phyloP scores from a whole-genome alignment of 2,797 vertebrate species.

The Spondyliosoma cantharus region DNA sequence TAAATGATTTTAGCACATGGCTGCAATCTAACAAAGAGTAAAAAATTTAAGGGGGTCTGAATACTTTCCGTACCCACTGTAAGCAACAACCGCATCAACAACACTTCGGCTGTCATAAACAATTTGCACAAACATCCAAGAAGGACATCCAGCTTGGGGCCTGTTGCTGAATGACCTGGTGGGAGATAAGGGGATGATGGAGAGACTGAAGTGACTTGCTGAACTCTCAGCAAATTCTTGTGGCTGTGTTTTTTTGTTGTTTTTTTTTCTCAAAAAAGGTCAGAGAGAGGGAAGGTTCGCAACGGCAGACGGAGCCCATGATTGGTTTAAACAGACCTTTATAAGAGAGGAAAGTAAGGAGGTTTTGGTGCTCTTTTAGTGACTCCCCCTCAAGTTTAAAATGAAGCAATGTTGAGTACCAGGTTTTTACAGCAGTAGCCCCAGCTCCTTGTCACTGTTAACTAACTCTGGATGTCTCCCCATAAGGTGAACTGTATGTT shows the following conservation, averaged over 20 bases:
- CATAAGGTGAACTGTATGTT: conserved; percentile 47
- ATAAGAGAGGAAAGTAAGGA: conserved; percentile 21
- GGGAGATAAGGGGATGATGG: conserved; percentile 75
- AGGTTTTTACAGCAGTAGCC: conserved; percentile 21
- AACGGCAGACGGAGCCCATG: conserved; percentile 14
- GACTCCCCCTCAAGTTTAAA: conserved; percentile 44
- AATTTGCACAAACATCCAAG: conserved; percentile 80
- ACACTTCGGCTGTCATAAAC: conserved; percentile 80
- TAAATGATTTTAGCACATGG: no score
- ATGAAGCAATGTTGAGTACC: conserved; percentile 41
- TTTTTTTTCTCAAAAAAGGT: conserved; percentile 46
- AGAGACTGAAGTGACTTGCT: conserved; percentile 56
- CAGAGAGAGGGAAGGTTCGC: conserved; percentile 26
- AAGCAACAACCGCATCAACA: conserved; percentile 75
- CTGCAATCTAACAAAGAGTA: no score
- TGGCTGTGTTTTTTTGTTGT: neutral
- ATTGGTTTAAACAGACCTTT: conserved; percentile 33
- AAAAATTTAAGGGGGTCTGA: no score
- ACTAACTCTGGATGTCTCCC: conserved; percentile 60
- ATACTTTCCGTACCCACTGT: no score
- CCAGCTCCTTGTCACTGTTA: conserved; percentile 44
- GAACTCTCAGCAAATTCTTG: conserved; percentile 66
- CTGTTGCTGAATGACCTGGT: conserved; percentile 57
- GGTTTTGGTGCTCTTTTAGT: conserved; percentile 36
- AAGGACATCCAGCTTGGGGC: conserved; percentile 63